Evolutionary conservation across 1,140 invertebrate species (phyloP).

Genomic region (Ceratosolen fusciceps): DNA sequence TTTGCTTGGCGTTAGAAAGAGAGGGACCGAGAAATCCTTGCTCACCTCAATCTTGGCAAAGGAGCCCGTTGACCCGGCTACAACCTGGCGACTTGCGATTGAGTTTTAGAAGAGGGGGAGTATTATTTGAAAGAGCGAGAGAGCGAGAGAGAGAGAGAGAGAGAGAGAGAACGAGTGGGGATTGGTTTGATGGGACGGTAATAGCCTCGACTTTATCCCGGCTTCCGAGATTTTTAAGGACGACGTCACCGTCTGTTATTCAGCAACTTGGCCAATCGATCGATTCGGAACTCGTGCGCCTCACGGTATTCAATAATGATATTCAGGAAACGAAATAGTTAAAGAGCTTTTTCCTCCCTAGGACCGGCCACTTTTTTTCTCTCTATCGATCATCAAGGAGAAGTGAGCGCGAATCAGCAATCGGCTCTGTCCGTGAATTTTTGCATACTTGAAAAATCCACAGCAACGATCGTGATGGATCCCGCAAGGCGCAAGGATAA

Average conservation of each 20-base stretch:
- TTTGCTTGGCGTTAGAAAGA: not conserved
- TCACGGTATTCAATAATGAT: no score
- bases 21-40: constrained; percentile 12
- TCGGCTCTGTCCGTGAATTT: no score
- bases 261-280: no score
- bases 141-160: not conserved
- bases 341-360: no score
- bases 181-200: not conserved
- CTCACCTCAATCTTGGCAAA: constrained; percentile 7
- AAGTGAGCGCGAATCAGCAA: no score
- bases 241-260: no score
- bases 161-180: not conserved
- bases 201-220: not conserved
- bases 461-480: no score
- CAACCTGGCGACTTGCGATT: constrained; percentile 19
- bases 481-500: no score
- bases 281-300: no score
- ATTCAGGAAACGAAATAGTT: not conserved
- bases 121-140: not conserved
- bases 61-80: not conserved
- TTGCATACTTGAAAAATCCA: no score
- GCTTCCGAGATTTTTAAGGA: not conserved
- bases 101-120: constrained; percentile 18
- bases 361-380: no score
- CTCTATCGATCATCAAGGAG: no score